Percentiles rank a stretch among this genome's conserved stretches.
Conservation (phyloP, 2,888 invertebrate species). For the Pyrochroa serraticornis region DNA sequence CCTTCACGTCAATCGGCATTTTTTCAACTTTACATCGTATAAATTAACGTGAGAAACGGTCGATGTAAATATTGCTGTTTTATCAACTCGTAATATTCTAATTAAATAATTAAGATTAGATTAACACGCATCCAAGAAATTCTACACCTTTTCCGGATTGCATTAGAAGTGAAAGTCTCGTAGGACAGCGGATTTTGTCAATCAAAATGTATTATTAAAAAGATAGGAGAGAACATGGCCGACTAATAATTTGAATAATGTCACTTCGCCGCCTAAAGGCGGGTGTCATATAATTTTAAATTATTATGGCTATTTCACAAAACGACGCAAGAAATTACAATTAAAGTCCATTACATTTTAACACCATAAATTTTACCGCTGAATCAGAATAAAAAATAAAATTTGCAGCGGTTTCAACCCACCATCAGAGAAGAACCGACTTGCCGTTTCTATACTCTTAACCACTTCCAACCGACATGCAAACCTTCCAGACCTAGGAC, state of each 20-base stretch:
- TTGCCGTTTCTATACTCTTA: slow-evolving; percentile 5
- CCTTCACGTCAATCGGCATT: no score
- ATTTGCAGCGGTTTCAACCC: slow-evolving; percentile 15
- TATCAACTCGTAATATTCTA: slow-evolving; percentile 3
- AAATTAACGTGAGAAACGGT: no score
- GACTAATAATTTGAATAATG: no score
- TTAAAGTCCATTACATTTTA: slow-evolving; percentile 24
- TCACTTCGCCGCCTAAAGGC: no score
- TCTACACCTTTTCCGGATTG: slow-evolving; percentile 4
- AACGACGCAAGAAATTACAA: slow-evolving; percentile 10
- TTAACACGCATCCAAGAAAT: neutral
- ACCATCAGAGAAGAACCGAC: slow-evolving; percentile 14
- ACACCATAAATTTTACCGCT: slow-evolving; percentile 22
- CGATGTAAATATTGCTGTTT: neutral
- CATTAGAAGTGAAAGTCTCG: neutral
- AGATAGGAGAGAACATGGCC: no score
- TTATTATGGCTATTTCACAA: slow-evolving; percentile 11
- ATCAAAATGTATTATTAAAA: no score
- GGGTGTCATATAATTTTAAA: slow-evolving; percentile 14
- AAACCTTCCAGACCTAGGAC: no score
- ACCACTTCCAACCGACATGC: no score
- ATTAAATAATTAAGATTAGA: slow-evolving; percentile 5
- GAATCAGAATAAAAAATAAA: slow-evolving; percentile 13
- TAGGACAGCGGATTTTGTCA: no score
- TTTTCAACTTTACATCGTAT: no score